phyloP scores from a whole-genome alignment of 2,888 invertebrate species.

The Dusona sp. region DNA sequence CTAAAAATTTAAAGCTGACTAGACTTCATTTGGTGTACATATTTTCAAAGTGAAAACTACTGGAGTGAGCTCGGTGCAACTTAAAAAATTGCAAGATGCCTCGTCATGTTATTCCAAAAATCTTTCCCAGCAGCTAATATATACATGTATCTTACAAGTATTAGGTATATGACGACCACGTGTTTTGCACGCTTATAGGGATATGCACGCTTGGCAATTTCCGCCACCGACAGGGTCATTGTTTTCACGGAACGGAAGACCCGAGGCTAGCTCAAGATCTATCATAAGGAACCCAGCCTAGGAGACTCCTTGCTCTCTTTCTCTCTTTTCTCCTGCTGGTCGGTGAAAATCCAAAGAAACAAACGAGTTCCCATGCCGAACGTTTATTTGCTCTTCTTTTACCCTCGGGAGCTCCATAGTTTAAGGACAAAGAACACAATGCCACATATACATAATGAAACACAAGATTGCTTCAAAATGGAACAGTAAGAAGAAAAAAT shows the following conservation, averaged over 20 bases:
- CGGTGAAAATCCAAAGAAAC: constrained; percentile 65
- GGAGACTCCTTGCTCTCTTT: background rate
- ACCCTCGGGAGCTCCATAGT: constrained; percentile 37
- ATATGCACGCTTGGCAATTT: constrained; percentile 34
- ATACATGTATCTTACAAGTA: background rate
- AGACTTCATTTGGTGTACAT: constrained; percentile 4
- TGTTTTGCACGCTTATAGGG: constrained; percentile 49
- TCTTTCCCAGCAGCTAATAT: constrained; percentile 2
- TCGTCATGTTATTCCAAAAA: constrained; percentile 42
- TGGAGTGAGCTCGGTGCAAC: background rate
- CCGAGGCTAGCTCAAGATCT: constrained; percentile 21
- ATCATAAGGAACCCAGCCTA: background rate
- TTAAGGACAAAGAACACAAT: constrained; percentile 41
- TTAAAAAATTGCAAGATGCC: constrained; percentile 45
- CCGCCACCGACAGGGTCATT: constrained; percentile 60
- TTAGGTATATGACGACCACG: constrained; percentile 60
- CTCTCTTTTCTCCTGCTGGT: constrained; percentile 44
- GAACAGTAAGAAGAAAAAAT: background rate
- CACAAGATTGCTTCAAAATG: constrained; percentile 20
- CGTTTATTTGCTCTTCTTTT: constrained; percentile 65
- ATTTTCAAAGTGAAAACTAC: constrained; percentile 12
- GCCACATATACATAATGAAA: constrained; percentile 26
- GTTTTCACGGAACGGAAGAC: constrained; percentile 60
- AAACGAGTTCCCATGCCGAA: constrained; percentile 53
- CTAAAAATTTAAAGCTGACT: constrained; percentile 40